A percentile compares a stretch with the other conserved stretches of the same genome.
Conservation (phyloP, 2,797 vertebrate species). For the Fistularia tabacaria region DNA sequence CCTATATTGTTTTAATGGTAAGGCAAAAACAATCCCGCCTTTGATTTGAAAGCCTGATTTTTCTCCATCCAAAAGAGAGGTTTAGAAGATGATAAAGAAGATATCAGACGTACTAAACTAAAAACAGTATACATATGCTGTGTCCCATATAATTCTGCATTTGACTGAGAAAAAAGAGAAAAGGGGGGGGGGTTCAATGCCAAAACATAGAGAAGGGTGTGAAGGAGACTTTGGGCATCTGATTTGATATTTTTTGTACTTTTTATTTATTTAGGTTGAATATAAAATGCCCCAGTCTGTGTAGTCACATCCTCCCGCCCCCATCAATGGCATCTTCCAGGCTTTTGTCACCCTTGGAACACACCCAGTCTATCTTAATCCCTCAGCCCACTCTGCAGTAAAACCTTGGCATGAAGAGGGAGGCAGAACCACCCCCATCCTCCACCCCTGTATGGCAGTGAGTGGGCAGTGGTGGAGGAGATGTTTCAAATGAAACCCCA, state of each 20-base stretch:
- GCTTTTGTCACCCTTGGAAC: constrained; percentile 72
- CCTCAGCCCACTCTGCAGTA: constrained; percentile 75
- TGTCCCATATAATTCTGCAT: constrained; percentile 4
- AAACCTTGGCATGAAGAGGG: constrained; percentile 74
- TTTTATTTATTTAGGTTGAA: constrained; percentile 35
- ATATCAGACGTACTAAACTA: neutral
- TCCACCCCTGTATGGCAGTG: constrained; percentile 57
- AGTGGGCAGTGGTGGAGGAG: constrained; percentile 60
- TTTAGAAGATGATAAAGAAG: constrained; percentile 7
- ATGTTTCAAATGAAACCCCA: constrained; percentile 51
- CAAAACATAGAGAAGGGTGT: constrained; percentile 11
- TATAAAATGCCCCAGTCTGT: constrained; percentile 52
- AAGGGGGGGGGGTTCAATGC: constrained; percentile 8
- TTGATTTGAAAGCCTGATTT: too few species aligned
- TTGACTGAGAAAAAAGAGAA: constrained; percentile 3
- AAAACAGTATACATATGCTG: neutral
- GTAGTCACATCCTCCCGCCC: constrained; percentile 70
- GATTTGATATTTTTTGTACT: constrained; percentile 6
- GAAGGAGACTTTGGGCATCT: neutral
- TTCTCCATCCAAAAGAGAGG: too few species aligned
- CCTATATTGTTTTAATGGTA: neutral
- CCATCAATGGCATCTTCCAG: constrained; percentile 62
- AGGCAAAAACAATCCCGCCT: too few species aligned
- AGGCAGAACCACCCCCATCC: constrained; percentile 57
- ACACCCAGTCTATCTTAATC: constrained; percentile 77